These are phyloP conservation scores for Parasteatoda tepidariorum DNA, from an alignment of 1,140 invertebrate species.

Conservation along the genomic window DNA sequence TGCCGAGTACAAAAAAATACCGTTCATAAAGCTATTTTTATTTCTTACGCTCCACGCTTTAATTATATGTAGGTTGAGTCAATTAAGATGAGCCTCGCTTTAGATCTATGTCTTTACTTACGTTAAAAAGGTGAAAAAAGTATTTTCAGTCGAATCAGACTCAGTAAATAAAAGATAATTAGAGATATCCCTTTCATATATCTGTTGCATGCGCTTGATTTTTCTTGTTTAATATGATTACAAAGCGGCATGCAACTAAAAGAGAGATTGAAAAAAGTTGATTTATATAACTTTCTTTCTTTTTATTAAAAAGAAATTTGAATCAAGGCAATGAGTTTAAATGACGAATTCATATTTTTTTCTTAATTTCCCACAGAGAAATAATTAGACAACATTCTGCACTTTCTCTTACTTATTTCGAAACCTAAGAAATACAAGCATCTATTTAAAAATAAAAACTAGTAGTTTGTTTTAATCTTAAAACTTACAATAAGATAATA, in stretches of 20 bases:
- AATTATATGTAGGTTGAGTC: slow-evolving; percentile 48
- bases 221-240: slow-evolving; percentile 37
- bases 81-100: slow-evolving; percentile 45
- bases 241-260: slow-evolving; percentile 18
- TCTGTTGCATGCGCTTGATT: neutral
- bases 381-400: neutral
- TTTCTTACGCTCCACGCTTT: slow-evolving; percentile 27
- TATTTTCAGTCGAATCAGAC: neutral
- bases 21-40: slow-evolving; percentile 24
- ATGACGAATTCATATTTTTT: neutral
- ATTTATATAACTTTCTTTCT: neutral
- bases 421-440: neutral
- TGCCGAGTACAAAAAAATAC: neutral
- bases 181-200: slow-evolving; percentile 46
- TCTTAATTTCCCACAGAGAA: neutral
- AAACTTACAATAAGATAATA: too few species aligned
- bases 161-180: slow-evolving; percentile 47
- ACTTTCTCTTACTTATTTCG: neutral
- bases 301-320: neutral
- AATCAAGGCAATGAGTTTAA: neutral
- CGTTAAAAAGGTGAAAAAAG: slow-evolving; percentile 18
- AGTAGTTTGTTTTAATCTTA: too few species aligned
- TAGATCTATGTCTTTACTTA: neutral
- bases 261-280: neutral
- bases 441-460: too few species aligned